phyloP scores from a whole-genome alignment of 2,888 invertebrate genomes.

The Cataglyphis albicans region DNA sequence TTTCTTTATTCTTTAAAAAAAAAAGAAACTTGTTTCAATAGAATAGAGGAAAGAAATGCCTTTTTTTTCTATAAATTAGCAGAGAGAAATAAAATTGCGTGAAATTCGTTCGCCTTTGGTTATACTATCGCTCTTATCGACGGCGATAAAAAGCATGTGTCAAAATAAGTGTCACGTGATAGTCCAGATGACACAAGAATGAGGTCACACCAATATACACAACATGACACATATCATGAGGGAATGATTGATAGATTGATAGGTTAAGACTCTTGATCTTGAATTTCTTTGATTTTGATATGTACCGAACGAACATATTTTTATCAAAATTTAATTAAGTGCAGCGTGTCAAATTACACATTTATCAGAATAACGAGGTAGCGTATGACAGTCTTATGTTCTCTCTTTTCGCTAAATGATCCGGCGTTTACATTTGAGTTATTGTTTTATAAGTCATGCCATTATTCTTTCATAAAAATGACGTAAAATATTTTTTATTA shows the following conservation, averaged over 20 bases:
- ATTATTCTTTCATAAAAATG: background rate
- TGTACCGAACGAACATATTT: background rate
- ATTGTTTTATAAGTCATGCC: too few relatives aligned
- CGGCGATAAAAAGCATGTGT: background rate
- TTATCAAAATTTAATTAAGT: slow-evolving; percentile 1
- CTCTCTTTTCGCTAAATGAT: background rate
- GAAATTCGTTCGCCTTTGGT: background rate
- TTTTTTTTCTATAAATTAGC: background rate
- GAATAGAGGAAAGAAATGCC: background rate
- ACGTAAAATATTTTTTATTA: background rate
- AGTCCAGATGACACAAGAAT: background rate
- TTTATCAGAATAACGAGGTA: background rate
- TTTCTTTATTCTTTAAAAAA: background rate
- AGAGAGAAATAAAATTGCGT: background rate
- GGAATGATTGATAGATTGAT: background rate
- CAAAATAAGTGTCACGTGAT: slow-evolving; percentile 16
- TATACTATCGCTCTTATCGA: background rate
- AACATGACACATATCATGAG: background rate
- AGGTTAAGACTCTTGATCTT: background rate
- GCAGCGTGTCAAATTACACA: background rate
- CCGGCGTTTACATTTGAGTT: background rate
- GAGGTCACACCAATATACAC: background rate
- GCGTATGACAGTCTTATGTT: background rate
- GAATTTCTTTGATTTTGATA: background rate
- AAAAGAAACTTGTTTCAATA: background rate